These are phyloP conservation scores for Copsychus sechellarum DNA, from an alignment of 2,113 vertebrate species.

Conservation along the genomic window DNA sequence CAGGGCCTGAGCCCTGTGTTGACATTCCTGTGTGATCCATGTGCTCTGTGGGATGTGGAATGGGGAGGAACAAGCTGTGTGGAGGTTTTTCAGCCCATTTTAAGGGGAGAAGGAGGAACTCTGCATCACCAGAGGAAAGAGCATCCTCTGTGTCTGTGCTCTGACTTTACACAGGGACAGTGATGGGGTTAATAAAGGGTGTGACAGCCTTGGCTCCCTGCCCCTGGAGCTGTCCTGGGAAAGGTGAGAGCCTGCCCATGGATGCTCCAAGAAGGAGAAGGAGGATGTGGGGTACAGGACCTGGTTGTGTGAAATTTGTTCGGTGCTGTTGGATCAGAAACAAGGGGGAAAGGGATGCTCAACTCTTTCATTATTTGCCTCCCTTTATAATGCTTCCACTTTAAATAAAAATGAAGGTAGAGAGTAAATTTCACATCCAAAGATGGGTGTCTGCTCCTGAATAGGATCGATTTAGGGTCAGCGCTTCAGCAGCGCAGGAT, in stretches of 20 bases:
- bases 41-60: fast-evolving
- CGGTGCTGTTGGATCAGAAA: neutral
- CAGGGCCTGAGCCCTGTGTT: fast-evolving
- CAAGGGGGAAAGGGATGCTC: neutral
- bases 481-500: neutral
- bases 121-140: neutral
- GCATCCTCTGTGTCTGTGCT: fast-evolving
- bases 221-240: neutral
- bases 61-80: neutral
- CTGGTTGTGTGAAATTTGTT: neutral
- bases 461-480: neutral
- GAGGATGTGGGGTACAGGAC: fast-evolving
- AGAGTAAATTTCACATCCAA: neutral
- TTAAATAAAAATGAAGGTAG: neutral
- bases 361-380: neutral
- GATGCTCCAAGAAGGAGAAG: fast-evolving
- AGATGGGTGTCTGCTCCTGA: constrained; percentile 19
- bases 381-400: neutral
- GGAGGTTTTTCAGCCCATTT: fast-evolving
- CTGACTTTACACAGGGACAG: fast-evolving
- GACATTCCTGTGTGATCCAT: neutral
- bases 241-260: neutral
- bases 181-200: fast-evolving
- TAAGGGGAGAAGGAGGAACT: neutral
- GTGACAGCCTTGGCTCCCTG: fast-evolving